phyloP scores from a whole-genome alignment of 2,797 vertebrate species.

The Pangasius macronema region DNA sequence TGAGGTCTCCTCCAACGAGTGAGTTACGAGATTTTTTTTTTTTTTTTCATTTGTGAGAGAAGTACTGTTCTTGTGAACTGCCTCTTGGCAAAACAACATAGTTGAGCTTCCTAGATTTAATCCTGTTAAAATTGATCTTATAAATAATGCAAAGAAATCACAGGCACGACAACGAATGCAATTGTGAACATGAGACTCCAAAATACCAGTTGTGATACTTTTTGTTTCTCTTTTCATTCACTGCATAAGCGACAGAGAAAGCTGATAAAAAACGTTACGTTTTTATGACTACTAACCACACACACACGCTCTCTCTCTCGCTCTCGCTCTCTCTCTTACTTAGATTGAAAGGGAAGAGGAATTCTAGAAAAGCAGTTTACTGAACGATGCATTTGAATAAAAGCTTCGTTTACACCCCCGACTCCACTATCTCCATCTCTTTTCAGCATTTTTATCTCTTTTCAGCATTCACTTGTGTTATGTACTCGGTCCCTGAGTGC shows the following conservation, averaged over 20 bases:
- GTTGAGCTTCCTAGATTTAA: constrained; percentile 32
- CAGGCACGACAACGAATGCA: background rate
- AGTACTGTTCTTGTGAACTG: background rate
- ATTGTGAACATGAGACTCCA: background rate
- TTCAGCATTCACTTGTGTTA: background rate
- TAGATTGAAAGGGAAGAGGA: background rate
- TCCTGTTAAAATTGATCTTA: constrained; percentile 40
- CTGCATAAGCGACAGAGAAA: constrained; percentile 1
- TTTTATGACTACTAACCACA: too few relatives aligned
- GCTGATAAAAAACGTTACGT: too few relatives aligned
- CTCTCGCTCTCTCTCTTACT: too few relatives aligned
- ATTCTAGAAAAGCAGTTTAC: background rate
- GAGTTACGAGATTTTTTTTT: background rate
- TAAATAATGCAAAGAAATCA: constrained; percentile 36
- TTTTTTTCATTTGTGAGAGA: background rate
- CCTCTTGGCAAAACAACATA: background rate
- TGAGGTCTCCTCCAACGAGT: background rate
- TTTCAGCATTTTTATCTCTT: constrained; percentile 11
- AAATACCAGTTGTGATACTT: background rate
- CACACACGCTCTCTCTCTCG: too few relatives aligned
- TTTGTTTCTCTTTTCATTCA: background rate
- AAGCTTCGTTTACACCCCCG: constrained; percentile 56
- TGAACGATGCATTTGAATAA: constrained; percentile 49
- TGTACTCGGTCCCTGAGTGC: constrained; percentile 39
- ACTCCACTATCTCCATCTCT: constrained; percentile 41